Conservation (phyloP, 1,140 invertebrate genomes). For the Sycobia sp. region DNA sequence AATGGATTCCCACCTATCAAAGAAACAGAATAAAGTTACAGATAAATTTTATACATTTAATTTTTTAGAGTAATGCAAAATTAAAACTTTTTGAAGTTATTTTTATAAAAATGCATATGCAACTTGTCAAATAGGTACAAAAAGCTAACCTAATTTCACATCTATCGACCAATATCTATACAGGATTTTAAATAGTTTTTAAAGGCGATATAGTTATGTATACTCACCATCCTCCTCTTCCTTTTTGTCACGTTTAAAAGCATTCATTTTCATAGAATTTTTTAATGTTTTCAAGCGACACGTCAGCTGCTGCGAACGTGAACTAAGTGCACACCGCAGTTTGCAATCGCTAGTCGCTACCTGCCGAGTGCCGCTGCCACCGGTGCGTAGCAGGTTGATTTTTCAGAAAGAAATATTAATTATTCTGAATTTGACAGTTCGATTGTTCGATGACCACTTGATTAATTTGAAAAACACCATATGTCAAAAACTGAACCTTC, state of each 20-base stretch:
- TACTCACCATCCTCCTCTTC: conserved; percentile 80
- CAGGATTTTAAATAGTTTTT: neutral
- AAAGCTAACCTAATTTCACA: conserved; percentile 25
- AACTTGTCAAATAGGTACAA: conserved; percentile 34
- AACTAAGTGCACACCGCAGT: no score
- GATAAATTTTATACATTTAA: neutral
- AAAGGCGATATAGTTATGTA: conserved; percentile 15
- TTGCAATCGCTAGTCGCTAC: no score
- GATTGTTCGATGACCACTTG: no score
- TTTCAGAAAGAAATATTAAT: no score
- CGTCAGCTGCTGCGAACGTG: conserved; percentile 49
- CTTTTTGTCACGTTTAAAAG: conserved; percentile 83
- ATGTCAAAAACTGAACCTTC: no score
- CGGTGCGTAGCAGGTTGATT: no score
- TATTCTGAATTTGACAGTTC: no score
- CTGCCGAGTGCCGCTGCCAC: no score
- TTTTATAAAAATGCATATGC: conserved; percentile 35
- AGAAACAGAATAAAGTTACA: conserved; percentile 12
- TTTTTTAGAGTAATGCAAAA: neutral
- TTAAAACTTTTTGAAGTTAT: neutral
- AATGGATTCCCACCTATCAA: conserved; percentile 79
- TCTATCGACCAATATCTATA: conserved; percentile 2
- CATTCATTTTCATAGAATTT: conserved; percentile 59
- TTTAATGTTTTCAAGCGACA: conserved; percentile 39
- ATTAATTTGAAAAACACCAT: no score